Base-by-base conservation (phyloP, 2,113 vertebrate species). In the Coryphaenoides rupestris region DNA sequence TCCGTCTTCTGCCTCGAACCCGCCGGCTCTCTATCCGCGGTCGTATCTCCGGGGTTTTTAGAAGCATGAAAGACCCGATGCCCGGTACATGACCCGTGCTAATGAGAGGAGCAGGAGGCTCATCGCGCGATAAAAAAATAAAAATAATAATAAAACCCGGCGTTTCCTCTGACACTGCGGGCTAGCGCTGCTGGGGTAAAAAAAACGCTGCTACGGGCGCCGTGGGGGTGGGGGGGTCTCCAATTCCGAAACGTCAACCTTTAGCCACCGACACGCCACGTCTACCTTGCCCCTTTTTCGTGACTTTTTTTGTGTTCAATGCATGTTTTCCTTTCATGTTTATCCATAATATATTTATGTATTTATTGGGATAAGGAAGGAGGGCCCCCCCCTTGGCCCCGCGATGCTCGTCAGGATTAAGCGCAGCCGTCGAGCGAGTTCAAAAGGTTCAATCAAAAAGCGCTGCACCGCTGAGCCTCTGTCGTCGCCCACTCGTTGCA, bases 321-420 rank as follows among this genome's bases (percentile, higher is more conserved):
- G 33, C 9, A n/a, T 15, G 26, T 10, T 7, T 58, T 63, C 67
- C 46, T 65, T 60, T 60, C 63, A n/a, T n/a, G n/a, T n/a, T n/a
- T n/a, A n/a, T n/a, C n/a, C n/a, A n/a, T n/a, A n/a, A 69, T 66
- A 63, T 81, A 55, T 81, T 79, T 83, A 64, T 76, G 47, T 70
- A 63, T 78, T 75, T 83, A 70, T 82, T 79, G 80, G 65, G 69
- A 84, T 81, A 79, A 83, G 75, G 70, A 82, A 85, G 79, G 62
- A 66, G 69, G 75, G 70, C 69, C 24, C 33, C 77, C 62, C 82
- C 78, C 77, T 84, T 68, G 16, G 63, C 9, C 81, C 77, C 69
- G 73, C 21, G 40, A 79, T 72, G 84, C 78, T 83, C 79, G 69
- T 40, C 53, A 54, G 70, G 68, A 85, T 83, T 79, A 82, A 75